These are phyloP conservation scores for Protaetia brevitarsis DNA, from an alignment of 1,140 invertebrate genomes.

Conservation along the genomic window DNA sequence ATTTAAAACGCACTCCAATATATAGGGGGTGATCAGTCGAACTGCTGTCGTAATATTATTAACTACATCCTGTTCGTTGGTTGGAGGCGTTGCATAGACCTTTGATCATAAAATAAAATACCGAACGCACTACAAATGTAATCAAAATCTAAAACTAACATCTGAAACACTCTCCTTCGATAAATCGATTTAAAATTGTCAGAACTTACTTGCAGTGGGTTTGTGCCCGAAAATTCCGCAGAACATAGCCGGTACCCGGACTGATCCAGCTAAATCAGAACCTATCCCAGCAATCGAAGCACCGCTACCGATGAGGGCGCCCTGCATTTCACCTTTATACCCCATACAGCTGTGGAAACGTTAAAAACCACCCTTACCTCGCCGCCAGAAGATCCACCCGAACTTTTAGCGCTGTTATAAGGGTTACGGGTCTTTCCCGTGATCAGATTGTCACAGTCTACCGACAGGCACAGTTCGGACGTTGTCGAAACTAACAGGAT, in stretches of 20 bases:
- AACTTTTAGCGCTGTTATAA: constrained; percentile 61
- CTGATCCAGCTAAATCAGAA: constrained; percentile 93
- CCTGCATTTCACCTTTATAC: constrained; percentile 24
- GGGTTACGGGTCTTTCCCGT: constrained; percentile 77
- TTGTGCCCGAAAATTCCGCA: constrained; percentile 94
- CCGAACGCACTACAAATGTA: too few relatives aligned
- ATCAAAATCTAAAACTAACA: too few relatives aligned
- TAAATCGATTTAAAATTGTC: too few relatives aligned
- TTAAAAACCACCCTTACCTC: constrained; percentile 54
- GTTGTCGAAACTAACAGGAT: constrained; percentile 75
- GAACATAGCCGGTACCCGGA: constrained; percentile 91
- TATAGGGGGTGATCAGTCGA: too few relatives aligned
- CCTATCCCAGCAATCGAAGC: constrained; percentile 31
- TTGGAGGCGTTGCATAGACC: too few relatives aligned
- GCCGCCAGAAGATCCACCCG: constrained; percentile 76
- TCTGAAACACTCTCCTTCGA: too few relatives aligned
- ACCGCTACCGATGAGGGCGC: neutral
- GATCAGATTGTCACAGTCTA: constrained; percentile 65
- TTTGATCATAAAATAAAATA: too few relatives aligned
- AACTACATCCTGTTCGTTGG: too few relatives aligned
- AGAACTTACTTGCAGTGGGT: constrained; percentile 55
- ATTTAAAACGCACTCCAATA: too few relatives aligned
- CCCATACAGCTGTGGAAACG: neutral
- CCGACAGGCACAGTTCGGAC: constrained; percentile 70
- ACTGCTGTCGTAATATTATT: too few relatives aligned